Base-by-base conservation (phyloP, 2,888 invertebrate species). In the Strigamia maritima region DNA sequence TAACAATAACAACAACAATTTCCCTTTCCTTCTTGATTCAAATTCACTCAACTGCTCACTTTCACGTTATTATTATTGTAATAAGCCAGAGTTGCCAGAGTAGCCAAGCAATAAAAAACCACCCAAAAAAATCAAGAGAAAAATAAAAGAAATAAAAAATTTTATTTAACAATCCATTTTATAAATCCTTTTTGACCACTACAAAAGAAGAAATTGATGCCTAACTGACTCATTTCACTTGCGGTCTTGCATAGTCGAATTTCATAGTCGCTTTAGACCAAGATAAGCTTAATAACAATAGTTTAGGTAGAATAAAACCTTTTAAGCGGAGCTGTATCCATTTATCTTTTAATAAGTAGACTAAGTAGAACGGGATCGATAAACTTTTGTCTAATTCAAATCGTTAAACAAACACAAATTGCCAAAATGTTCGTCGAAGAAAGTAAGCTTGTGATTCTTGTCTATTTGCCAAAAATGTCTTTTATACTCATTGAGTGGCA, bases 391-490 rank as follows among this genome's bases (percentile, higher is more conserved):
- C 65, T 65, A 65, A 65, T 24, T 65, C 65, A 22, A 65, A 14
- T 26, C 65, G 65, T 65, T 24, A 65, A 65, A 65, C 26, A 49
- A 49, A 65, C 65, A 65, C 65, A 65, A 65, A 65, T 65, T 65
- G 65, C 26, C 28, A 24, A 65, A 65, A 26, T 24, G 65, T 65
- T 65, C 10, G 65, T 24, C 28, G 65, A 26, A 65, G 65, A 65
- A 65, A 65, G 28, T 24, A 24, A 65, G 24, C 65, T 65, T 65
- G 65, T 65, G 65, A 65, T 65, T 65, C 65, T 65, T 65, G 65
- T 65, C 65, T 65, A 65, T 65, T 65, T 65, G 65, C 65, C 65
- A 65, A 65, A 65, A 65, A 65, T 65, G 65, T 65, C 65, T 65
- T 65, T 65, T 65, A 65, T 65, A 65, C 65, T 65, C 65, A 65